These are phyloP conservation scores for Egretta garzetta DNA, from an alignment of 2,113 vertebrate species.

Conservation along the genomic window DNA sequence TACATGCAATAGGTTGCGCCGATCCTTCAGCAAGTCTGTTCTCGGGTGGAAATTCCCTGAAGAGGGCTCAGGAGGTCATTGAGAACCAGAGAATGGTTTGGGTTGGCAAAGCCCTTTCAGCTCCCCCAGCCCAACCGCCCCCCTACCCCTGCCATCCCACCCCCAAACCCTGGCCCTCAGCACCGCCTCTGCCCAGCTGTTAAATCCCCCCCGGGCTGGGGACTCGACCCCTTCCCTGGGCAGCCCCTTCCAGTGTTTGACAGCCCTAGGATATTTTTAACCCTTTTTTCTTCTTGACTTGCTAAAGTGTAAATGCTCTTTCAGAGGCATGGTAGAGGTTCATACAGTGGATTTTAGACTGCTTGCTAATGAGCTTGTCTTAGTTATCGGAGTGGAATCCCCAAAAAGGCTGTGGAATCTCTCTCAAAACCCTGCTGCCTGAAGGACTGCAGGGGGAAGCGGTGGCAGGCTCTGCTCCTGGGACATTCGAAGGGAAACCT, in stretches of 20 bases:
- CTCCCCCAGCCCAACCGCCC: no score
- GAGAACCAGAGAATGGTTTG: neutral
- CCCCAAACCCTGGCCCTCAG: no score
- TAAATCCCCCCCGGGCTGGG: no score
- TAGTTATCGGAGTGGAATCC: neutral
- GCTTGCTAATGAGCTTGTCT: neutral
- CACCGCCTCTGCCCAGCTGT: no score
- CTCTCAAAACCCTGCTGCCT: no score
- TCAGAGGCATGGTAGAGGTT: neutral
- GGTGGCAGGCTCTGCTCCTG: fast-evolving
- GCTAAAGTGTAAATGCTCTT: neutral
- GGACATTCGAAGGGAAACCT: fast-evolving
- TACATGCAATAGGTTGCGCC: neutral
- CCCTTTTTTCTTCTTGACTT: neutral
- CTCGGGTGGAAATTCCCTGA: neutral
- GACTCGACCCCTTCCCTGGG: no score
- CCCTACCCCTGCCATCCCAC: no score
- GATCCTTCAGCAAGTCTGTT: neutral
- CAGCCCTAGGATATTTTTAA: no score
- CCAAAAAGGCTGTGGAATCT: neutral
- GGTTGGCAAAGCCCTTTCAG: no score
- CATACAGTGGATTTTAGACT: fast-evolving
- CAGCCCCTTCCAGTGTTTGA: no score
- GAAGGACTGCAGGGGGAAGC: neutral
- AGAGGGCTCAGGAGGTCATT: neutral